Conservation (phyloP, 2,888 invertebrate species). For the Mycalesis mineus region DNA sequence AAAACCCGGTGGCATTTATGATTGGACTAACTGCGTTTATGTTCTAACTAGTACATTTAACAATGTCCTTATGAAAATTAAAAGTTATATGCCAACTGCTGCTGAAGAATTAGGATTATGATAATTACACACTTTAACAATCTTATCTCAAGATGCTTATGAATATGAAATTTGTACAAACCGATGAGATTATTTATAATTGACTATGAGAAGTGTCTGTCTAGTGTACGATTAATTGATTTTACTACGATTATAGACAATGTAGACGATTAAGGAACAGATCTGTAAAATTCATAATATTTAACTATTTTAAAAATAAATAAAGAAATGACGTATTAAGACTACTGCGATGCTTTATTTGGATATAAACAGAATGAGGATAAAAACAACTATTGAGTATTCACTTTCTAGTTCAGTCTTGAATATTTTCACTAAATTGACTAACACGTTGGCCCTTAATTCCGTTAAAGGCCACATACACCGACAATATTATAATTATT, state of each 20-base stretch:
- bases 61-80: too few species aligned
- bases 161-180: conserved; percentile 17
- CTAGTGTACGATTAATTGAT: background rate
- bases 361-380: conserved; percentile 4
- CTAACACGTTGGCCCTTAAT: conserved; percentile 53
- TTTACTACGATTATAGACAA: background rate
- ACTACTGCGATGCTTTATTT: background rate
- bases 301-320: background rate
- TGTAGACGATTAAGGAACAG: background rate
- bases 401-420: conserved; percentile 67
- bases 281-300: background rate
- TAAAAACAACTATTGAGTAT: conserved; percentile 28
- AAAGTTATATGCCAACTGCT: too few species aligned
- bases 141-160: background rate
- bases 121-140: conserved; percentile 1
- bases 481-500: conserved; percentile 11
- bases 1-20: too few species aligned
- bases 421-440: conserved; percentile 68
- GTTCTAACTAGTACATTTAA: too few species aligned
- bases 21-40: too few species aligned
- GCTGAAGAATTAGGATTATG: background rate
- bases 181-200: conserved; percentile 20
- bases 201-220: conserved; percentile 16
- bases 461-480: conserved; percentile 28
- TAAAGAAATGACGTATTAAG: background rate